Evolutionary conservation across 2,797 vertebrate species (phyloP).

Genomic region (Thamnophis elegans): DNA sequence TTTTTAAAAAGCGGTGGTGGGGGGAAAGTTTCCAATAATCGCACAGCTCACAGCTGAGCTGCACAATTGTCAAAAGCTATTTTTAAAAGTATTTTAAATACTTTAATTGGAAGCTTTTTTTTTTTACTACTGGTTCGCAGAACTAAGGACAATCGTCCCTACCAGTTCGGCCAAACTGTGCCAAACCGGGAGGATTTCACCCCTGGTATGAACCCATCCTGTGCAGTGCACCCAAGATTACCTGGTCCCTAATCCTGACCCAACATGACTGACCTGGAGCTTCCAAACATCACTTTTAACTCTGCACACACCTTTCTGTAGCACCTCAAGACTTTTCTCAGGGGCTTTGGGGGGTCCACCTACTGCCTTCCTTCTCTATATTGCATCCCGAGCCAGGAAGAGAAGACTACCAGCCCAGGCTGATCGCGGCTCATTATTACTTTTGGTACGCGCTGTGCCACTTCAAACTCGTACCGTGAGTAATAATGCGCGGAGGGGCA

Average conservation of each 20-base stretch:
- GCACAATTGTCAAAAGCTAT: too few species aligned
- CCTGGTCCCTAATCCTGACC: background rate
- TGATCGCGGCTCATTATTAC: slow-evolving; percentile 95
- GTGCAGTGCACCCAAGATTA: background rate
- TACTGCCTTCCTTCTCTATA: background rate
- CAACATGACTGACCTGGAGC: background rate
- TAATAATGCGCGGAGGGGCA: slow-evolving; percentile 97
- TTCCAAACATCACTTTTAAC: background rate
- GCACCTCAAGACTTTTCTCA: background rate
- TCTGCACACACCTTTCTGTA: background rate
- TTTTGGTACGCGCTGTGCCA: slow-evolving; percentile 99
- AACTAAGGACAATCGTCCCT: too few species aligned
- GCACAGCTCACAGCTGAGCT: too few species aligned
- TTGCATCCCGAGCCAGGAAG: background rate
- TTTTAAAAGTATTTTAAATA: too few species aligned
- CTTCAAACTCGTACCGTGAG: slow-evolving; percentile 99
- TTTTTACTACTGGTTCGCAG: too few species aligned
- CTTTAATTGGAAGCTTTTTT: too few species aligned
- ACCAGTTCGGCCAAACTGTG: too few species aligned
- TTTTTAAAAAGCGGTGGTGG: too few species aligned
- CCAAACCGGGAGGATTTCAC: too few species aligned
- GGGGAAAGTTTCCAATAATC: too few species aligned
- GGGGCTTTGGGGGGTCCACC: fast-evolving
- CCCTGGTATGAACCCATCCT: too few species aligned
- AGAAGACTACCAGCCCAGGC: slow-evolving; percentile 41